Conservation (phyloP, 2,797 vertebrate species). For the Benthosema pterotum region DNA sequence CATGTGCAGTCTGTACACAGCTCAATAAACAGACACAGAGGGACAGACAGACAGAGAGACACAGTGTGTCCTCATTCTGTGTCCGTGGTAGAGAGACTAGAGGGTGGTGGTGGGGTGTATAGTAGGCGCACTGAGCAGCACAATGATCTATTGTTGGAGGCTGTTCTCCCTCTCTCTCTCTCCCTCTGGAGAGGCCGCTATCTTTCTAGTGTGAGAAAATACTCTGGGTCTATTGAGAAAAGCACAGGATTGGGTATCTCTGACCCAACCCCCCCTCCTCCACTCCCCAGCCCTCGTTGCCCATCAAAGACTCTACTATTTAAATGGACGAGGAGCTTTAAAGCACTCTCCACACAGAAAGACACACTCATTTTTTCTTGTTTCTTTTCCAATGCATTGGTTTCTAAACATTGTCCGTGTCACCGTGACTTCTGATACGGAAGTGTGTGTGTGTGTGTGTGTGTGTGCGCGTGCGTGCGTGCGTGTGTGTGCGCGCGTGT, state of each 20-base stretch:
- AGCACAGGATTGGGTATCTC: constrained; percentile 63
- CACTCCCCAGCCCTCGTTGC: constrained; percentile 18
- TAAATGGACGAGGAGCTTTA: constrained; percentile 49
- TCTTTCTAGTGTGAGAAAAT: constrained; percentile 78
- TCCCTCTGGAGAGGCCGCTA: constrained; percentile 56
- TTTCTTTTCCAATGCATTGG: too few relatives aligned
- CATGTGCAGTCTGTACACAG: too few relatives aligned
- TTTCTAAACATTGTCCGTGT: too few relatives aligned
- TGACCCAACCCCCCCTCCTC: constrained; percentile 18
- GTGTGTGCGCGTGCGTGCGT: too few relatives aligned
- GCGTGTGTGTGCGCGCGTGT: too few relatives aligned
- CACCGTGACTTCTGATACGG: too few relatives aligned
- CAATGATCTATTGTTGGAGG: constrained; percentile 79
- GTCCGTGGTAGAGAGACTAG: constrained; percentile 33
- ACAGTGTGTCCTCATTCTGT: constrained; percentile 44
- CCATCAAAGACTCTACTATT: constrained; percentile 49
- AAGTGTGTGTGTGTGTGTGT: too few relatives aligned
- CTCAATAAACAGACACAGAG: too few relatives aligned
- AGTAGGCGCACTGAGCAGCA: constrained; percentile 55
- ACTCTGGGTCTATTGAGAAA: constrained; percentile 74
- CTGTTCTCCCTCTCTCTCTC: constrained; percentile 49
- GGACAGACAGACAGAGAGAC: neutral
- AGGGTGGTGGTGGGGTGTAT: too few relatives aligned
- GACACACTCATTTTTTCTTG: too few relatives aligned
- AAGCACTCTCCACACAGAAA: constrained; percentile 34